phyloP scores from a whole-genome alignment of 2,797 vertebrate genomes.

The Leucoraja ocellata region DNA sequence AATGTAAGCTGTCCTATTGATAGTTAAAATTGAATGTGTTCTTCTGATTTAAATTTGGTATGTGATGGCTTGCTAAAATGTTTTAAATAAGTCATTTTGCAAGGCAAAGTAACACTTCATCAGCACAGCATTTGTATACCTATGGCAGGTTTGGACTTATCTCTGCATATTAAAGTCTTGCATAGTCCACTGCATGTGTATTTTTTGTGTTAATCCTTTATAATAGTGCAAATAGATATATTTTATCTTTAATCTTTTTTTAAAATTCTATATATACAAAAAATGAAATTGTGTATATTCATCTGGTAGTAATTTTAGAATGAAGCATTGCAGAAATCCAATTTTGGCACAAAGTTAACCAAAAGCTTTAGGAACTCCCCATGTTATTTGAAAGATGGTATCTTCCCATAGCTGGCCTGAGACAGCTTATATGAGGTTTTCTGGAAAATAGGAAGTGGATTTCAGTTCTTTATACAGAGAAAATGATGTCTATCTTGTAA shows the following conservation, averaged over 20 bases:
- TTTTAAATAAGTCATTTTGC: neutral
- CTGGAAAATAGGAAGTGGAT: slow-evolving; percentile 26
- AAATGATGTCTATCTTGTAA: neutral
- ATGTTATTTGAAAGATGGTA: slow-evolving; percentile 33
- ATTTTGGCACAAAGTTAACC: slow-evolving; percentile 22
- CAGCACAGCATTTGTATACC: neutral
- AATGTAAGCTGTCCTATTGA: neutral
- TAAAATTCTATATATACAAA: neutral
- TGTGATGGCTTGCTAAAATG: neutral
- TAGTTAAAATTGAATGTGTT: neutral
- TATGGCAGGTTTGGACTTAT: neutral
- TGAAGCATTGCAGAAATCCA: slow-evolving; percentile 3
- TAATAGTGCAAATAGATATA: neutral
- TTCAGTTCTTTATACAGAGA: neutral
- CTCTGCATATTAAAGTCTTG: neutral
- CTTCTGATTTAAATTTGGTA: neutral
- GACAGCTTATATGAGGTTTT: neutral
- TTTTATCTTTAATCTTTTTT: neutral
- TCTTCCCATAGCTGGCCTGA: slow-evolving; percentile 29
- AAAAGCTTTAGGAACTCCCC: slow-evolving; percentile 25
- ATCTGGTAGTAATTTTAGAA: slow-evolving; percentile 33
- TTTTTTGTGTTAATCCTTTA: neutral
- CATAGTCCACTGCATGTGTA: neutral
- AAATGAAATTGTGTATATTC: slow-evolving; percentile 3
- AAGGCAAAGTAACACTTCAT: neutral